Evolutionary conservation across 2,797 vertebrate genomes (phyloP).

Genomic region (Chelonia mydas): DNA sequence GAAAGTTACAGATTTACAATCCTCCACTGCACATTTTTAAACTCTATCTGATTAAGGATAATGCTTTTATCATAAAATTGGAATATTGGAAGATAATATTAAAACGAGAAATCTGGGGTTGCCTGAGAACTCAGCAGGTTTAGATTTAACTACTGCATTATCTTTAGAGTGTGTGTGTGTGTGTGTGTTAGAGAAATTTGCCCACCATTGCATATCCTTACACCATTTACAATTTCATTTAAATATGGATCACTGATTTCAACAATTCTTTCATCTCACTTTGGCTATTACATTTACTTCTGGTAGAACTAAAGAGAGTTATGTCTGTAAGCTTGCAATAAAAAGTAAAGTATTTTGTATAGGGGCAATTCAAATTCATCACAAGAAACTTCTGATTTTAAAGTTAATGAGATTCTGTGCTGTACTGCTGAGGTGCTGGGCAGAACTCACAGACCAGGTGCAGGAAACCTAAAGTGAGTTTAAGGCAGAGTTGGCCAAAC

Average conservation of each 20-base stretch:
- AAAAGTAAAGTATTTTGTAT: background rate
- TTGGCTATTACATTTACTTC: background rate
- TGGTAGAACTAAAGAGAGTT: slow-evolving; percentile 11
- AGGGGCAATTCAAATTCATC: background rate
- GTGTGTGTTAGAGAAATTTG: slow-evolving; percentile 40
- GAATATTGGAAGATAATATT: slow-evolving; percentile 25
- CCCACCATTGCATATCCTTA: background rate
- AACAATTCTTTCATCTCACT: background rate
- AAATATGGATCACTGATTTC: slow-evolving; percentile 24
- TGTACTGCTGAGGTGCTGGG: background rate
- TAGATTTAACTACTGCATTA: background rate
- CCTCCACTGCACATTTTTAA: background rate
- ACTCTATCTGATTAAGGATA: slow-evolving; percentile 44
- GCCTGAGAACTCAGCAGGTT: too few relatives aligned
- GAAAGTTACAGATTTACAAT: background rate
- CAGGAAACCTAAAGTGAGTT: background rate
- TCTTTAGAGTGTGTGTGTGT: slow-evolving; percentile 15
- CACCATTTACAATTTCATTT: slow-evolving; percentile 33
- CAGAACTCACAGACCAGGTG: background rate
- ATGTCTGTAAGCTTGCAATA: background rate
- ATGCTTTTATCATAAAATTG: slow-evolving; percentile 40
- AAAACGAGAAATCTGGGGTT: too few relatives aligned
- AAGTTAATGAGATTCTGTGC: background rate
- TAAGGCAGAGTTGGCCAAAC: background rate
- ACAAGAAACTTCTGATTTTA: background rate